Base-by-base conservation (phyloP, 2,113 vertebrate genomes). In the Odontesthes bonariensis region DNA sequence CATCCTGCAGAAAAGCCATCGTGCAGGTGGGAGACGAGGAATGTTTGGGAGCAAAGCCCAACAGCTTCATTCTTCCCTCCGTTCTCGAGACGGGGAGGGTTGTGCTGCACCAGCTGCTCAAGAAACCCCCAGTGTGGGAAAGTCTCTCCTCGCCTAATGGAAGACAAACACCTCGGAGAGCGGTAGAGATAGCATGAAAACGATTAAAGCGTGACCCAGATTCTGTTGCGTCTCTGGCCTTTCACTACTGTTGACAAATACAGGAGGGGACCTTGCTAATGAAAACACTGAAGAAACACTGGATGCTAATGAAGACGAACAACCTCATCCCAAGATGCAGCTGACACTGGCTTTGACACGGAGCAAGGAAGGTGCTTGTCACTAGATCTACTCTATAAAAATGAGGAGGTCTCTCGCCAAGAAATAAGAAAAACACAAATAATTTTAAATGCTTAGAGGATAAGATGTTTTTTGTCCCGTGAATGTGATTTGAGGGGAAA, bases 121-220 rank as follows among this genome's bases (percentile, higher is more conserved):
- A 74, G 55, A 66, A 71, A 63, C 73, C 84, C 84, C 85, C 73
- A 85, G 75, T 90, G 90, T 92, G 90, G 90, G 92, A 92, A 91
- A 88, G 78, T 88, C 79, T 87, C 73, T 80, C 64, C 75, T 77
- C 35, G 58, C 74, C 69, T 88, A 86, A 89, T 88, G 73, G 86
- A 88, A 85, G 85, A 91, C 91, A 91, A 91, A 87, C 87, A 88
- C 86, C 83, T 89, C 81, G 6, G 70, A 80, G 88, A 89, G 79
- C 66, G 75, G 75, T 68, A 54, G 77, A 89, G 90, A 93, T 92
- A 84, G 84, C 87, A 84, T 91, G 83, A 93, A 89, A 91, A 79
- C 76, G 88, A 93, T 93, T 92, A 92, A 85, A 85, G 89, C 86
- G 83, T 92, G 92, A 93, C 90, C 87, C 86, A 86, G 71, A 86